A percentile compares a stretch with the other conserved stretches of the same genome.
These are phyloP conservation scores for Anoura caudifer DNA, from an alignment of 2,113 vertebrate species.

Conservation along the genomic window DNA sequence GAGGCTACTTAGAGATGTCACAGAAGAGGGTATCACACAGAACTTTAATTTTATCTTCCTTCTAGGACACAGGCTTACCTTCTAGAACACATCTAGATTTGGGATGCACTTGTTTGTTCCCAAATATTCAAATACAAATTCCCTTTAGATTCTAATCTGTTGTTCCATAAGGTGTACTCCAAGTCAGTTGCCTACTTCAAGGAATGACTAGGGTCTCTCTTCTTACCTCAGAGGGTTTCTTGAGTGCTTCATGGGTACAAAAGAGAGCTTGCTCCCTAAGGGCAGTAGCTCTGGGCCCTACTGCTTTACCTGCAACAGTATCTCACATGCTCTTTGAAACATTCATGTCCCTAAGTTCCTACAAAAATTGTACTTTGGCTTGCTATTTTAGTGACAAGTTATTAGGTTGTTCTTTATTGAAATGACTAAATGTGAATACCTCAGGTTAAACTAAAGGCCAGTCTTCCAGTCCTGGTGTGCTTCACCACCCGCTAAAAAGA, in stretches of 20 bases:
- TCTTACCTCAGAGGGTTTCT: background rate
- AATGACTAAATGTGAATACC: background rate
- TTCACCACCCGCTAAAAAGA: background rate
- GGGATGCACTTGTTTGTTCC: background rate
- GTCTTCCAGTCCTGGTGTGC: background rate
- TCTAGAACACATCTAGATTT: background rate
- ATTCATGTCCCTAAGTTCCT: background rate
- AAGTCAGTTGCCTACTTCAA: background rate
- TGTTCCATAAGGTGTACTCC: background rate
- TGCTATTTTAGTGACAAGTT: background rate
- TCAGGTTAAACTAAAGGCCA: background rate
- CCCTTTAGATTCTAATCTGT: background rate
- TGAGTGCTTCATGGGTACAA: background rate
- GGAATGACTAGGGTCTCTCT: fast-evolving
- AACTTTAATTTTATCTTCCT: background rate
- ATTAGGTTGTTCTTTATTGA: background rate
- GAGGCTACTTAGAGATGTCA: background rate
- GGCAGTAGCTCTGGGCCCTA: fast-evolving
- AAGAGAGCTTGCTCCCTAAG: background rate
- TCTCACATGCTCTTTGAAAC: background rate
- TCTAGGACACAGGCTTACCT: background rate
- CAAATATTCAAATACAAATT: background rate
- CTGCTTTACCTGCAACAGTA: no score
- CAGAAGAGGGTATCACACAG: fast-evolving
- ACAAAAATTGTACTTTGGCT: background rate